Conservation (phyloP, 2,113 vertebrate genomes). For the Xiphophorus hellerii region DNA sequence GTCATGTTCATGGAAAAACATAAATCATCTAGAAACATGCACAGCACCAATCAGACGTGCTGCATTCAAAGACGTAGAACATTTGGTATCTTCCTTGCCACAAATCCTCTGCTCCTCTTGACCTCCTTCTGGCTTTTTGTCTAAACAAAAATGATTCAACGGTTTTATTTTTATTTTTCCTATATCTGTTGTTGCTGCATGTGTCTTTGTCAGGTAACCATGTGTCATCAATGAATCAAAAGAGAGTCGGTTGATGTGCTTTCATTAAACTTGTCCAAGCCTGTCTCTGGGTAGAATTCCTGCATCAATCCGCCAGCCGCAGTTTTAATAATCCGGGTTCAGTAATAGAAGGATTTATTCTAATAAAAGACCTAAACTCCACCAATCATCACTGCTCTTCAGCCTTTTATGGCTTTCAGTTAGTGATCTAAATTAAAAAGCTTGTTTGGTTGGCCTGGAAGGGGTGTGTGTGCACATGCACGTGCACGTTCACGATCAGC, state of each 20-base stretch:
- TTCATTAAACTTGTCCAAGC: constrained; percentile 45
- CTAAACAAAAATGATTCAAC: background rate
- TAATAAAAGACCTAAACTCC: background rate
- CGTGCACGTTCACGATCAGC: background rate
- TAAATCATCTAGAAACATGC: no score
- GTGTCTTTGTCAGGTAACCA: background rate
- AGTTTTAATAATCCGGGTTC: accelerated
- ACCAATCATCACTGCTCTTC: accelerated
- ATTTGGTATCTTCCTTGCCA: background rate
- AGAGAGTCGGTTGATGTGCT: background rate
- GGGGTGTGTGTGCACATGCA: constrained; percentile 1
- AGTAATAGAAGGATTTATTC: constrained; percentile 12
- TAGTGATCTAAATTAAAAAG: background rate
- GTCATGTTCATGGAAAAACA: no score
- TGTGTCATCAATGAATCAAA: constrained; percentile 3
- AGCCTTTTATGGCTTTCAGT: background rate
- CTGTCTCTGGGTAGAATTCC: constrained; percentile 9
- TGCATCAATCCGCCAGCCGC: background rate
- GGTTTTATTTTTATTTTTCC: background rate
- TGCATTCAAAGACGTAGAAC: background rate
- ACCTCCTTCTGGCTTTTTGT: constrained; percentile 2
- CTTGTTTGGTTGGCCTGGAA: background rate
- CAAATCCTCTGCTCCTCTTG: background rate
- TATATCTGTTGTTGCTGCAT: background rate
- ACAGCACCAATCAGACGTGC: background rate